These are phyloP conservation scores for Bellardia pandia DNA, from an alignment of 2,888 invertebrate species.

Conservation along the genomic window DNA sequence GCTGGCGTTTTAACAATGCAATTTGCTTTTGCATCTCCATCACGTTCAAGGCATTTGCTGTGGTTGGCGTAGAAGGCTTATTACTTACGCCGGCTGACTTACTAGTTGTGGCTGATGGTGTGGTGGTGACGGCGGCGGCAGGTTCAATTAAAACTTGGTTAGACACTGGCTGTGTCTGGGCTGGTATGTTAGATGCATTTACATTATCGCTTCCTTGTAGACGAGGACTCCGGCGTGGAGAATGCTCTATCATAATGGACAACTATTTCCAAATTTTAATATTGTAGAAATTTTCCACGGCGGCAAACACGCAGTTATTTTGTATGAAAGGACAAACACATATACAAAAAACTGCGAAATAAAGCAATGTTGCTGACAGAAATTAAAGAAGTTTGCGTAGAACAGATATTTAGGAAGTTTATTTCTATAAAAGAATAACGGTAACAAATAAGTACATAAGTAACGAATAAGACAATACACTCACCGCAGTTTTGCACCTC, in stretches of 20 bases:
- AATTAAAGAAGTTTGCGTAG: neutral
- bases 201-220: neutral
- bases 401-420: slow-evolving; percentile 14
- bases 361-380: slow-evolving; percentile 2
- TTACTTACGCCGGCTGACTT: neutral
- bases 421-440: slow-evolving; percentile 18
- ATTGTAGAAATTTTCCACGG: neutral
- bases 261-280: neutral
- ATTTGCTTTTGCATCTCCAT: slow-evolving; percentile 49
- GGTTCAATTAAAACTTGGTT: neutral
- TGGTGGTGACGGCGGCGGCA: slow-evolving; percentile 21
- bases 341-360: slow-evolving; percentile 28
- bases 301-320: slow-evolving; percentile 1
- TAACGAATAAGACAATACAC: too few relatives aligned
- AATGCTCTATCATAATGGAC: neutral
- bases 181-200: neutral
- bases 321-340: neutral
- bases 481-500: slow-evolving; percentile 49
- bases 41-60: neutral
- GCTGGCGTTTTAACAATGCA: slow-evolving; percentile 24
- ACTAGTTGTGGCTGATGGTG: neutral
- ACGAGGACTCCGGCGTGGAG: slow-evolving; percentile 1
- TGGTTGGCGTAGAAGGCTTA: neutral
- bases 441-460: slow-evolving; percentile 7
- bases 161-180: slow-evolving; percentile 25